Conservation (phyloP, 2,113 vertebrate genomes). For the Pyrgilauda ruficollis region DNA sequence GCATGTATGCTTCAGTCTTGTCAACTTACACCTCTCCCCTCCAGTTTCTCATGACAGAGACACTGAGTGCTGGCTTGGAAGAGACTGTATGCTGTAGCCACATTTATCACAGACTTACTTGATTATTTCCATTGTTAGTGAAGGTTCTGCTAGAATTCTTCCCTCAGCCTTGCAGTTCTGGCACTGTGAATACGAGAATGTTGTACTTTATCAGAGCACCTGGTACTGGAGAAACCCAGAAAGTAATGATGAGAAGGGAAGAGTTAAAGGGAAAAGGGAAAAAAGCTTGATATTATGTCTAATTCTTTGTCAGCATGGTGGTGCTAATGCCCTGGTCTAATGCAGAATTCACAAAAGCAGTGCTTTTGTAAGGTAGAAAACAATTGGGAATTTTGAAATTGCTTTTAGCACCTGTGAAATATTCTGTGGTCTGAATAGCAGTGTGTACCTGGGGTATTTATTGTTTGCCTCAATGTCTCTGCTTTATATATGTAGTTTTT, state of each 20-base stretch:
- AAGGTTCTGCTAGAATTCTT: background rate
- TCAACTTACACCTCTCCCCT: background rate
- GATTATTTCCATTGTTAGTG: background rate
- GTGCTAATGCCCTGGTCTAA: background rate
- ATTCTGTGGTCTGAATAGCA: background rate
- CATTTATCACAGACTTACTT: background rate
- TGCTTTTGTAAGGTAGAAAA: background rate
- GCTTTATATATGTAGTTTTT: background rate
- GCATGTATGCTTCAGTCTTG: fast-evolving
- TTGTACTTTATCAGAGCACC: background rate
- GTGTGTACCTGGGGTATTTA: background rate
- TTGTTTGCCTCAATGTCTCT: background rate
- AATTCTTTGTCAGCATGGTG: background rate
- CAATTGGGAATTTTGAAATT: background rate
- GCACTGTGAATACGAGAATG: background rate
- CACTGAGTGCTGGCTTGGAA: background rate
- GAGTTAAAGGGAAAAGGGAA: background rate
- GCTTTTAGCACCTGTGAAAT: background rate
- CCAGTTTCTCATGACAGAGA: background rate
- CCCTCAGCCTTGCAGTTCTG: background rate
- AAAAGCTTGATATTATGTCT: background rate
- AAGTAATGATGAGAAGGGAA: background rate
- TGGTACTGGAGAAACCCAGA: background rate
- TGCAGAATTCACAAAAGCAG: background rate
- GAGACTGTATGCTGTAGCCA: background rate